These are phyloP conservation scores for Tolmerus cingulatus DNA, from an alignment of 2,888 invertebrate genomes.

Conservation along the genomic window DNA sequence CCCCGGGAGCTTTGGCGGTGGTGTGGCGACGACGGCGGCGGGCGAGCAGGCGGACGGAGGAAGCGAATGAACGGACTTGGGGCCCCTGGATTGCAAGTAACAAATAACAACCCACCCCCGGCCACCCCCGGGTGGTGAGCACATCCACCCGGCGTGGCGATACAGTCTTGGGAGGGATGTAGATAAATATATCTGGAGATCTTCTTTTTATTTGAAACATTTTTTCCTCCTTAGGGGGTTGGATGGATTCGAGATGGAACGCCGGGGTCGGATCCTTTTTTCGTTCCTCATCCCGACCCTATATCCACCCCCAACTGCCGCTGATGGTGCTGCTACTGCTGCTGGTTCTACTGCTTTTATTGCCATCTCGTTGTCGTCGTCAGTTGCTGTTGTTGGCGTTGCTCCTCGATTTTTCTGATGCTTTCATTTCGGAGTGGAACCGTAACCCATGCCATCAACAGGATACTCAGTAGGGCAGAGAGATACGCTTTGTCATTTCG, in stretches of 20 bases:
- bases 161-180: conserved; percentile 34
- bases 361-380: conserved; percentile 47
- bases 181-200: conserved; percentile 43
- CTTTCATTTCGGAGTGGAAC: conserved; percentile 42
- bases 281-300: background rate
- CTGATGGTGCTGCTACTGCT: background rate
- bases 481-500: conserved; percentile 44
- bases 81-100: conserved; percentile 42
- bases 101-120: conserved; percentile 39
- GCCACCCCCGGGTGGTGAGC: background rate
- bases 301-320: background rate
- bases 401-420: conserved; percentile 39
- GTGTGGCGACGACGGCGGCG: background rate
- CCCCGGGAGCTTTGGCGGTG: background rate
- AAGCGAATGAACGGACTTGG: conserved; percentile 22
- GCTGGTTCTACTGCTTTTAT: background rate
- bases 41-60: background rate
- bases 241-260: conserved; percentile 34
- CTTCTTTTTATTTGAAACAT: conserved; percentile 43
- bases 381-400: conserved; percentile 50
- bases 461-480: conserved; percentile 41
- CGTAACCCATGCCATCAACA: conserved; percentile 38
- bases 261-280: conserved; percentile 29
- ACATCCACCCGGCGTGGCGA: conserved; percentile 20
- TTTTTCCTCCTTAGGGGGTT: conserved; percentile 40